These are phyloP conservation scores for Leptocoma aspasia DNA, from an alignment of 2,113 vertebrate genomes.

Conservation along the genomic window DNA sequence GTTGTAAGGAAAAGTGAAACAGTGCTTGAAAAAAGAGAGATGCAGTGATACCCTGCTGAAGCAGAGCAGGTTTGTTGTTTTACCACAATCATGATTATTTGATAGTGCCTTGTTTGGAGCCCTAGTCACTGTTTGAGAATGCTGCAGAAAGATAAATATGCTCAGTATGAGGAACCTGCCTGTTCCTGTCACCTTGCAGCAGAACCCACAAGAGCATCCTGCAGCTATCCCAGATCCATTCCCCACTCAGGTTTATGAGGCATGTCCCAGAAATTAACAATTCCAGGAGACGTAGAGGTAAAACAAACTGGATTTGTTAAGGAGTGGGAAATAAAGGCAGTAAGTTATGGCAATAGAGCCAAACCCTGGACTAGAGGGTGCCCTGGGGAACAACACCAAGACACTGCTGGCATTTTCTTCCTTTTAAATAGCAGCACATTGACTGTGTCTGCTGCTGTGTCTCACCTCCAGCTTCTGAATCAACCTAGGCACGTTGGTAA, in stretches of 20 bases:
- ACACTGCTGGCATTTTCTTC: neutral
- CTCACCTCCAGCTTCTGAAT: neutral
- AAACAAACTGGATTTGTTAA: neutral
- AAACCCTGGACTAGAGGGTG: neutral
- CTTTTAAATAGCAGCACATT: neutral
- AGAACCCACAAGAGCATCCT: neutral
- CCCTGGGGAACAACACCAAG: neutral
- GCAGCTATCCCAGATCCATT: neutral
- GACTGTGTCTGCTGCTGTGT: neutral
- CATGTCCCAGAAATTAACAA: neutral
- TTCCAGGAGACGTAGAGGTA: neutral
- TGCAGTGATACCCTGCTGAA: neutral
- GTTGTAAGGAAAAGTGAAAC: neutral
- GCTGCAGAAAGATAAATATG: neutral
- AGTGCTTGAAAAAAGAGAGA: neutral
- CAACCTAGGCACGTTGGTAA: accelerated
- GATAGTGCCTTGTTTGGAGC: neutral
- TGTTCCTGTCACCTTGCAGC: neutral
- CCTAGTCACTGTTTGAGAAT: neutral
- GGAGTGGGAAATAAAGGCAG: neutral
- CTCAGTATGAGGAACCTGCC: neutral
- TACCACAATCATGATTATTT: neutral
- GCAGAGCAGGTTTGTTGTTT: neutral
- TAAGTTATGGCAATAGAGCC: neutral
- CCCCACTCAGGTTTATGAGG: neutral